These are phyloP conservation scores for Epistrophe eligans DNA, from an alignment of 2,888 invertebrate species.

Conservation along the genomic window DNA sequence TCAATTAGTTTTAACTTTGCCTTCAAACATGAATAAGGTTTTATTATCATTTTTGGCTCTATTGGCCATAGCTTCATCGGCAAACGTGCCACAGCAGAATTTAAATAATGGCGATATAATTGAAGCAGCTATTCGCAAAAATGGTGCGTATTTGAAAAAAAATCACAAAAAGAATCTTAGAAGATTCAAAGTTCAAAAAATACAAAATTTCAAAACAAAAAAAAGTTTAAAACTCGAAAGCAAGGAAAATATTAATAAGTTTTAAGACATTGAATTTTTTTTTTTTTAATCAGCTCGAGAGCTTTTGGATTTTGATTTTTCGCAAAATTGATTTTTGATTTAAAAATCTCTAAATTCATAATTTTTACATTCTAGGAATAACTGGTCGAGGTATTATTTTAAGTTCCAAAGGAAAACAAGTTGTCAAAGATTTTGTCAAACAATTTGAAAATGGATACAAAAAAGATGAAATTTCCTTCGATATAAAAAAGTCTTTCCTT, in stretches of 20 bases:
- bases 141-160: neutral
- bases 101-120: neutral
- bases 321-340: neutral
- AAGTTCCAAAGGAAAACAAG: constrained; percentile 75
- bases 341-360: neutral
- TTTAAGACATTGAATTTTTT: neutral
- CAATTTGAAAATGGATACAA: neutral
- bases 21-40: constrained; percentile 3
- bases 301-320: neutral
- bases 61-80: neutral
- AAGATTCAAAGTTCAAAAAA: neutral
- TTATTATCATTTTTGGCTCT: neutral
- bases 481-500: constrained; percentile 2
- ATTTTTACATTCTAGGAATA: neutral
- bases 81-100: neutral
- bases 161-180: neutral
- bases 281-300: too few relatives aligned
- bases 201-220: neutral
- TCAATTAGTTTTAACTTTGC: neutral
- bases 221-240: neutral
- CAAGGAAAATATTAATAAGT: neutral
- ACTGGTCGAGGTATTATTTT: neutral
- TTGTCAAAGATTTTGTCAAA: constrained; percentile 55
- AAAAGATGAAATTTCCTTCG: constrained; percentile 12
- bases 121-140: neutral